Percentiles rank a stretch among this genome's conserved stretches.
Evolutionary conservation across 2,113 vertebrate genomes (phyloP).

Genomic region (Ailurus styani): DNA sequence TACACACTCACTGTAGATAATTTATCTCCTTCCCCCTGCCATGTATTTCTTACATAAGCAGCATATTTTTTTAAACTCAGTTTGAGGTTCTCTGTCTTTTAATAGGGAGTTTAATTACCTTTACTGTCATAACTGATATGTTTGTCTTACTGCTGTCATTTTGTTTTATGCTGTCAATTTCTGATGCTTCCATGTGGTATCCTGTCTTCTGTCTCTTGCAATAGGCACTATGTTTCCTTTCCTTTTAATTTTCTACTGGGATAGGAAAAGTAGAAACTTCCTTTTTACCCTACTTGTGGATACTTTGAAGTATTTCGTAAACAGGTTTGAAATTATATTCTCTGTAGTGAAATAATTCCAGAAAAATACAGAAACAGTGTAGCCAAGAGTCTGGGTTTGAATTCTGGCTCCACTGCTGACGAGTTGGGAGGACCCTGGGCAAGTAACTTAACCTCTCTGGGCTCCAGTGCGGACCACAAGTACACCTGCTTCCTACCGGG

Average conservation of each 20-base stretch:
- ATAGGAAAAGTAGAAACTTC: neutral
- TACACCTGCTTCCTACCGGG: neutral
- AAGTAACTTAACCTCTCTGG: neutral
- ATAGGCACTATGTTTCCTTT: slow-evolving; percentile 16
- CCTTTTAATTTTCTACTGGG: slow-evolving; percentile 41
- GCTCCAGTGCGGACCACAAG: neutral
- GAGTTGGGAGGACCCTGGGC: neutral
- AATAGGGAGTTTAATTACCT: slow-evolving; percentile 35
- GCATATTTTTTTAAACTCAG: neutral
- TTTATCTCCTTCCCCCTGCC: neutral
- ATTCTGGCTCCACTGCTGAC: neutral
- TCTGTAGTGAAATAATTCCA: neutral
- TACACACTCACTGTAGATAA: neutral
- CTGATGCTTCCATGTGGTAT: neutral
- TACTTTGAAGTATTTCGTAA: slow-evolving; percentile 11
- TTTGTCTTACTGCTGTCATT: neutral
- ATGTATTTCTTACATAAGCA: neutral
- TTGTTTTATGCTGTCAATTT: slow-evolving; percentile 3
- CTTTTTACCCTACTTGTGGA: neutral
- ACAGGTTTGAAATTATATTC: neutral
- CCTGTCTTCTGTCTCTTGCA: neutral
- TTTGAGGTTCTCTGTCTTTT: neutral
- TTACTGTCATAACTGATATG: neutral
- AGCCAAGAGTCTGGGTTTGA: neutral
- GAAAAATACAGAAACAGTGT: neutral